phyloP scores from a whole-genome alignment of 2,888 invertebrate genomes.

The Caenorhabditis auriculariae region DNA sequence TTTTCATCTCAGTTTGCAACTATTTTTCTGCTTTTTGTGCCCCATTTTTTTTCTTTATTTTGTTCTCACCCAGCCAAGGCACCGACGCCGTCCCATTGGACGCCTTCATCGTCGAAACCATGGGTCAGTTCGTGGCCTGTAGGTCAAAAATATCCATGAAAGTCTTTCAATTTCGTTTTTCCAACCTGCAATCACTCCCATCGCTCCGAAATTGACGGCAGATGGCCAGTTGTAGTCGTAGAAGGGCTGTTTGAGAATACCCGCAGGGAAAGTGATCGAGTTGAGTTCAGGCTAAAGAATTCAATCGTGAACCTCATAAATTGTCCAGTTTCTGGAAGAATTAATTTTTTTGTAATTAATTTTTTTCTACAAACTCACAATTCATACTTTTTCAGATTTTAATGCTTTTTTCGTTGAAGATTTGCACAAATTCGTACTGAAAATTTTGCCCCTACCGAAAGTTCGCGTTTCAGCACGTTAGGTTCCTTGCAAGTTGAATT shows the following conservation, averaged over 20 bases:
- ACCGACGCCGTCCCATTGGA: constrained; percentile 55
- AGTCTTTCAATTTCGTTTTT: no score
- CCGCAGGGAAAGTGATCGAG: constrained; percentile 60
- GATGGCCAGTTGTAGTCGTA: constrained; percentile 56
- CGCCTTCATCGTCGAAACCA: constrained; percentile 81
- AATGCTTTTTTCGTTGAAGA: no score
- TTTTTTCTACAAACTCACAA: no score
- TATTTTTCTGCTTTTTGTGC: not conserved
- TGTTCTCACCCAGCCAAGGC: constrained; percentile 28
- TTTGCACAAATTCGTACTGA: no score
- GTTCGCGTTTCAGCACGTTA: no score
- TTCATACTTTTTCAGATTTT: no score
- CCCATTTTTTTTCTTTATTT: not conserved
- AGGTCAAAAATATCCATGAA: not conserved
- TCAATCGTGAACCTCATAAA: no score
- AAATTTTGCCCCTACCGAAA: no score
- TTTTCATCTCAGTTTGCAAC: no score
- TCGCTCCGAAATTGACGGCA: constrained; percentile 77
- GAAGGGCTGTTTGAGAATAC: constrained; percentile 55
- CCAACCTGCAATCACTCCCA: constrained; percentile 88
- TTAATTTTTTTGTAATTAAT: no score
- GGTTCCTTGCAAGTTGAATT: no score
- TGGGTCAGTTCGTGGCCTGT: constrained; percentile 86
- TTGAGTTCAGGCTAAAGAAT: constrained; percentile 45
- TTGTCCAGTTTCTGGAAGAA: no score